These are phyloP conservation scores for Exaiptasia diaphana DNA, from an alignment of 64 coral and sea anemone species.

Conservation along the genomic window DNA sequence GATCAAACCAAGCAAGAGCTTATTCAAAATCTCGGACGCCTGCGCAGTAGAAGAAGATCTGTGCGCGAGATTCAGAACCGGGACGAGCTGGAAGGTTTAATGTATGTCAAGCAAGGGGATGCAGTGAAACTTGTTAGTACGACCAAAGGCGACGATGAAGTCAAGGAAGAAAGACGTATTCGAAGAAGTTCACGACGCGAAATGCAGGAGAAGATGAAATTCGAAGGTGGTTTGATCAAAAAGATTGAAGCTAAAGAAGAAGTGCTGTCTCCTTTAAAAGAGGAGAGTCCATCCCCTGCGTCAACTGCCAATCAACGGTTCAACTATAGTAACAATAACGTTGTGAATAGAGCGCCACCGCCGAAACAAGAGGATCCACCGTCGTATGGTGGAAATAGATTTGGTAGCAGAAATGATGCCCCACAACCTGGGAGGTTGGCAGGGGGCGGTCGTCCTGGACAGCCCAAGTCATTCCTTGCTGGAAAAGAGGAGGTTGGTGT, in stretches of 20 bases:
- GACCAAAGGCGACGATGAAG: constrained; percentile 76
- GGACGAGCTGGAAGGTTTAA: constrained; percentile 81
- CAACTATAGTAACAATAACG: background rate
- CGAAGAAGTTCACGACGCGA: constrained; percentile 74
- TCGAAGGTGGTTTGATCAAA: background rate
- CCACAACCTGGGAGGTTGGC: background rate
- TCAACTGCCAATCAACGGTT: background rate
- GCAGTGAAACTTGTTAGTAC: constrained; percentile 86
- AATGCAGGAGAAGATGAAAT: constrained; percentile 42
- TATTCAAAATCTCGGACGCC: constrained; percentile 68
- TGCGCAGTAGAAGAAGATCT: constrained; percentile 66
- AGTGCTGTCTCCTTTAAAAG: background rate
- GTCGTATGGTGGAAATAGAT: no score
- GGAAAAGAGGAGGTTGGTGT: constrained; percentile 44
- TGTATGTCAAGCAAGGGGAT: constrained; percentile 86
- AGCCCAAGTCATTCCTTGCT: constrained; percentile 52
- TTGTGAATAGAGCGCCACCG: background rate
- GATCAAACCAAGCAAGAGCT: constrained; percentile 74
- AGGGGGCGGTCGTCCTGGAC: background rate
- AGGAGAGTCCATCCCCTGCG: constrained; percentile 8
- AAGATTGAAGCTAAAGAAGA: background rate
- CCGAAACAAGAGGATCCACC: no score
- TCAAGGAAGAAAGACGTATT: constrained; percentile 71
- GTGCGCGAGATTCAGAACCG: constrained; percentile 83
- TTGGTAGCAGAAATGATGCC: background rate